These are phyloP conservation scores for Seriola dumerili DNA, from an alignment of 2,113 vertebrate genomes.

Conservation along the genomic window DNA sequence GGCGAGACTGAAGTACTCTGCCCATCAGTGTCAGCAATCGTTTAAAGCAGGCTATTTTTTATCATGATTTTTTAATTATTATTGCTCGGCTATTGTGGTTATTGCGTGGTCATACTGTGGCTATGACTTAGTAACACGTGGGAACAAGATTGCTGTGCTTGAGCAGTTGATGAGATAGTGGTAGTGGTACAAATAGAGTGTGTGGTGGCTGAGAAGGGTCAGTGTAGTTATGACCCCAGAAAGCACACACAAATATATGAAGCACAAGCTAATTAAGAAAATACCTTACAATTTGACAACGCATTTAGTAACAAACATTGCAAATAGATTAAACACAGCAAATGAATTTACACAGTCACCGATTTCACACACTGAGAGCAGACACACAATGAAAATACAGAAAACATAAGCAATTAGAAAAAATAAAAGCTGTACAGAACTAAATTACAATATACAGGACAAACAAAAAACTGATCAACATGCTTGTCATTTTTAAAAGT, in stretches of 20 bases:
- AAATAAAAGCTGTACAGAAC: background rate
- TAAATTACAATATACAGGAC: background rate
- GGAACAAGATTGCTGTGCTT: background rate
- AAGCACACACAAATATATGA: background rate
- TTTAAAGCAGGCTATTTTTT: conserved; percentile 1
- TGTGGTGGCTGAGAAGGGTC: background rate
- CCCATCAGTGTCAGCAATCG: background rate
- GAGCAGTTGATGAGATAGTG: background rate
- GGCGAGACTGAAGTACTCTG: background rate
- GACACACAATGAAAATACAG: no score
- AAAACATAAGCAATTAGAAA: background rate
- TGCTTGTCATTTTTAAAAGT: background rate
- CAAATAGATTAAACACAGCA: background rate
- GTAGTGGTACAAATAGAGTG: no score
- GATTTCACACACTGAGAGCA: no score
- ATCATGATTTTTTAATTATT: background rate
- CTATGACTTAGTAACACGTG: background rate
- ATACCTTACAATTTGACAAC: background rate
- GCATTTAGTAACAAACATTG: background rate
- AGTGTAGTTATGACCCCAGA: background rate
- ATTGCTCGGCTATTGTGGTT: background rate
- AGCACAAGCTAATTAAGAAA: background rate
- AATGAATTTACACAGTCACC: background rate
- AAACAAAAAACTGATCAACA: background rate
- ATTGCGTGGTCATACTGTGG: background rate